Evolutionary conservation across 2,113 vertebrate genomes (phyloP), one percentile per base, ranked within the genome.

Genomic region (Salminus brasiliensis): DNA sequence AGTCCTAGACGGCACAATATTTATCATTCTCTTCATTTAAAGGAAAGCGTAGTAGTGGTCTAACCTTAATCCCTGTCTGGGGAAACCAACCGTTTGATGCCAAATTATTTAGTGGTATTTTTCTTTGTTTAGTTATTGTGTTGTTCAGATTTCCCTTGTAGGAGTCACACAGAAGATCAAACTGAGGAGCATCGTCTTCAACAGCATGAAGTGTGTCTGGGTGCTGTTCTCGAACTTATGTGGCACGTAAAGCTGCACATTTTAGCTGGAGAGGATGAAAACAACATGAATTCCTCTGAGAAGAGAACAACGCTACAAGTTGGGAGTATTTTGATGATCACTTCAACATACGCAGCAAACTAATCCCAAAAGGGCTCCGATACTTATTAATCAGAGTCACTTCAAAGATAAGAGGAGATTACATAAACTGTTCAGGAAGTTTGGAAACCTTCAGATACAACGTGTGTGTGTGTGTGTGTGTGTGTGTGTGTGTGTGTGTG

Each of bases 361-460:
- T 77, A 88, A 85, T 80, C 82, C 85, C 85, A 81, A 27, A 3
- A 85, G 78, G 84, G 83, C 85, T 90, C 77, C 39, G 80, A 82
- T 89, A 81, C 68, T 87, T 77, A 86, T 89, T 89, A 87, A 82
- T 60, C 71, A 1, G 5, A 76, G 69, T 73, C 79, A 76, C 85
- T 88, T 89, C 81, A 90, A 89, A 88, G 88, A 76, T 84, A 86
- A 85, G 57, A 82, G 83, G 88, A 84, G 72, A 77, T 79, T 79
- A 79, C 47, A 23, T 82, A 82, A 90, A 72, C 13, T 21, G 25
- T 45, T 72, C 36, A 74, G 66, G 53, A 83, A 25, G 43, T 84
- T 71, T 81, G 63, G 70, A 47, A 12, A 70, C 25, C 74, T 66
- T 75, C 34, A 63, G 59, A 18, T 78, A 59, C 13, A 0, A 43